These are phyloP conservation scores for Pemphigus obesinymphae DNA, from an alignment of 1,140 invertebrate species.

Conservation along the genomic window DNA sequence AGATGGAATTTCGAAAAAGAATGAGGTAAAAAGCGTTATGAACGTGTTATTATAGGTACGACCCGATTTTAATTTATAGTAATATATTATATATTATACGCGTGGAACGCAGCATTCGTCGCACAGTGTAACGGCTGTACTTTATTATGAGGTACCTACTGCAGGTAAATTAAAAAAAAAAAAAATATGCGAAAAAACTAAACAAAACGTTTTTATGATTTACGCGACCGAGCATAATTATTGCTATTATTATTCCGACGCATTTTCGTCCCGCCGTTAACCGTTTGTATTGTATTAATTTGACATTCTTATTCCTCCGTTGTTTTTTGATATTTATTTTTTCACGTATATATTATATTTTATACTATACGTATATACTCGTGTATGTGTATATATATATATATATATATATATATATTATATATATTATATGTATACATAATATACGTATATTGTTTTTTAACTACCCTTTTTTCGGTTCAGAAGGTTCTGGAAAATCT, in stretches of 20 bases:
- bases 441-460: conserved; percentile 27
- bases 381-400: background rate
- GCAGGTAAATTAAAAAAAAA: no score
- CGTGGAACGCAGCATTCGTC: no score
- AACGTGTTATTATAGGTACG: no score
- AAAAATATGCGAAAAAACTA: background rate
- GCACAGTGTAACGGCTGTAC: no score
- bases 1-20: no score
- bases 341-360: background rate
- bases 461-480: conserved; percentile 16
- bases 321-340: background rate
- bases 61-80: no score
- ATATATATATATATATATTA: no score
- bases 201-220: background rate
- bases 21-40: no score
- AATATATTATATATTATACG: no score
- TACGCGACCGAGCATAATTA: background rate
- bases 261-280: background rate
- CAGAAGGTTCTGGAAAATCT: conserved; percentile 14
- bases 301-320: background rate
- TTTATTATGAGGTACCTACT: background rate
- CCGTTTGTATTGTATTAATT: conserved; percentile 2
- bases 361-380: background rate
- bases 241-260: conserved; percentile 4
- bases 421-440: no score